Conservation (phyloP, 2,797 vertebrate genomes). For the Tauraco hartlaubi region DNA sequence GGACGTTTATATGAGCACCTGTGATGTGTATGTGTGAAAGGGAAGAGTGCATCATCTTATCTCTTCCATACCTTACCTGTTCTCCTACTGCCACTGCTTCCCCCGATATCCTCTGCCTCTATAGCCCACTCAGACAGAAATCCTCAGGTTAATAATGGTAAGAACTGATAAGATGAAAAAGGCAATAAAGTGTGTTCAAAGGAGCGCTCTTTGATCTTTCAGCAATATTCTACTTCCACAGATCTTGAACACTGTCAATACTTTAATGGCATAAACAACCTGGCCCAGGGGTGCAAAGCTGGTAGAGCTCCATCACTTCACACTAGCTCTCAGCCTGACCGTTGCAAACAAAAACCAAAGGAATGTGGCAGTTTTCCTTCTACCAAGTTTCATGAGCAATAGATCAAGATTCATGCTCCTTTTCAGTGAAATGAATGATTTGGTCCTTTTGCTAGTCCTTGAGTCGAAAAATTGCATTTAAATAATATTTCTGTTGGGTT, state of each 20-base stretch:
- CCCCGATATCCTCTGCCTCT: neutral
- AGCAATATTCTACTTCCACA: conserved; percentile 61
- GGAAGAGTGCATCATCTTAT: neutral
- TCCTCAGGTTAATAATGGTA: conserved; percentile 61
- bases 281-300: neutral
- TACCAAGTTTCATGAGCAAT: neutral
- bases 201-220: conserved; percentile 35
- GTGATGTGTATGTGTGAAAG: neutral
- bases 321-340: neutral
- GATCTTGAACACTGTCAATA: neutral
- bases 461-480: neutral
- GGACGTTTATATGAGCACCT: neutral
- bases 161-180: conserved; percentile 61
- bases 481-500: neutral
- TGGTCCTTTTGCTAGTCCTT: neutral
- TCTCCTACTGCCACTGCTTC: neutral
- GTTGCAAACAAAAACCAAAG: neutral
- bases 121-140: conserved; percentile 26
- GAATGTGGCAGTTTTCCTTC: neutral
- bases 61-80: neutral
- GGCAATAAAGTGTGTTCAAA: conserved; percentile 61
- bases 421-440: neutral
- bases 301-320: neutral
- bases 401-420: neutral
- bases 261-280: neutral